Evolutionary conservation across 2,888 invertebrate species (phyloP).

Genomic region (Clitarchus hookeri): DNA sequence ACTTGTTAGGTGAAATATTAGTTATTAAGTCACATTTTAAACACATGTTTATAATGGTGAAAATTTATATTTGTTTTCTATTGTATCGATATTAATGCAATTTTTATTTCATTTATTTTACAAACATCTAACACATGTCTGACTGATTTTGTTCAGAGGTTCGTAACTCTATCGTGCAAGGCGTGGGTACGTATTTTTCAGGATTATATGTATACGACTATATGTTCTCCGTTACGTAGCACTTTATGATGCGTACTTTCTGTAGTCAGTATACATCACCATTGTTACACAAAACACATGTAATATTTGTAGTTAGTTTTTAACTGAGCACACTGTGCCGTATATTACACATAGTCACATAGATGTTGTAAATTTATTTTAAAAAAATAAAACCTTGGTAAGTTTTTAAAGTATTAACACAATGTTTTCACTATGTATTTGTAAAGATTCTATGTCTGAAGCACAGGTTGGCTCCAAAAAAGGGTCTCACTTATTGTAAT

Average conservation of each 20-base stretch:
- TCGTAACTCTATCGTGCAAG: conserved; percentile 83
- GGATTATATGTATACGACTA: not conserved
- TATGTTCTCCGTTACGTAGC: not conserved
- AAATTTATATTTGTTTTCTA: not conserved
- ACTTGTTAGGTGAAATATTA: no score
- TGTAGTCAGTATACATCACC: not conserved
- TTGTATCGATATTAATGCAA: not conserved
- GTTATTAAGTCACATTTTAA: not conserved
- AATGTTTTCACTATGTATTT: not conserved
- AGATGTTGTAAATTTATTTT: not conserved
- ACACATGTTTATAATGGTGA: not conserved
- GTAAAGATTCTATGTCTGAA: not conserved
- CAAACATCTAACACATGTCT: not conserved
- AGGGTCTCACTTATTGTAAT: no score
- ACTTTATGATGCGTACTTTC: not conserved
- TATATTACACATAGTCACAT: not conserved
- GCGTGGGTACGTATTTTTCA: conserved; percentile 69
- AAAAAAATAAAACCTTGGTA: not conserved
- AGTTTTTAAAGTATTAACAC: not conserved
- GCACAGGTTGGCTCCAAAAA: not conserved
- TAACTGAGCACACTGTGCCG: not conserved
- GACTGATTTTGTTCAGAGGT: conserved; percentile 55
- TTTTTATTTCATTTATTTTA: not conserved
- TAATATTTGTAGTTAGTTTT: not conserved
- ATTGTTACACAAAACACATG: not conserved